These are phyloP conservation scores for Galaxias olidus DNA, from an alignment of 2,797 vertebrate genomes.

Conservation along the genomic window DNA sequence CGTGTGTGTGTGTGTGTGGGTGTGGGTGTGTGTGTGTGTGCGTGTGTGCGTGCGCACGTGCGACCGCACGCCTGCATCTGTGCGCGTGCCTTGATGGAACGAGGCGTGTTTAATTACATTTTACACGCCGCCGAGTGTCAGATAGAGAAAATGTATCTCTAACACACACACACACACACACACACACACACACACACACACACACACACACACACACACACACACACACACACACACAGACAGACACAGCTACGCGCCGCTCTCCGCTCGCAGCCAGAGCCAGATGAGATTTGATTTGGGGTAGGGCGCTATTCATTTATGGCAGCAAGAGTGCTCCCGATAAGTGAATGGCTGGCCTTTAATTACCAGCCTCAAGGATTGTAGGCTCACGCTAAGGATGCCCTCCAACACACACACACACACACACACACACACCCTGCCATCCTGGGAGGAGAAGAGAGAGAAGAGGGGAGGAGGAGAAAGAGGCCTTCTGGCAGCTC, in stretches of 20 bases:
- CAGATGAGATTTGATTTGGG: slow-evolving; percentile 53
- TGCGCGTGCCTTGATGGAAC: slow-evolving; percentile 44
- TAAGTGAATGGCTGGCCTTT: slow-evolving; percentile 81
- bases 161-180: background rate
- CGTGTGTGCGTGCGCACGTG: background rate
- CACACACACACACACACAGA: slow-evolving; percentile 5
- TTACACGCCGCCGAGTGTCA: slow-evolving; percentile 66
- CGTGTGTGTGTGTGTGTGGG: slow-evolving; percentile 4
- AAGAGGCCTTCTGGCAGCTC: no score
- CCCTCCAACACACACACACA: background rate
- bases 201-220: slow-evolving; percentile 17
- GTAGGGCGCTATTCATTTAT: slow-evolving; percentile 81
- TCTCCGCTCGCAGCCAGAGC: slow-evolving; percentile 7
- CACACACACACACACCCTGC: slow-evolving; percentile 5
- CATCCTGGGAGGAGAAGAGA: background rate
- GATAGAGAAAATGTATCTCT: slow-evolving; percentile 43
- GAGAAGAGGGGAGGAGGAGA: no score
- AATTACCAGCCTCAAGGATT: slow-evolving; percentile 85
- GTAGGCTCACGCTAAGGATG: slow-evolving; percentile 33
- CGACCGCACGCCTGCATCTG: background rate
- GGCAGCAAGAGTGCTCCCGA: slow-evolving; percentile 67
- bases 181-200: background rate
- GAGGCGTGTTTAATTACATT: slow-evolving; percentile 72
- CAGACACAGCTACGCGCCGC: background rate
- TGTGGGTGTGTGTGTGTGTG: slow-evolving; percentile 26